Evolutionary conservation across 2,113 vertebrate species (phyloP).

Genomic region (Microtus richardsoni): DNA sequence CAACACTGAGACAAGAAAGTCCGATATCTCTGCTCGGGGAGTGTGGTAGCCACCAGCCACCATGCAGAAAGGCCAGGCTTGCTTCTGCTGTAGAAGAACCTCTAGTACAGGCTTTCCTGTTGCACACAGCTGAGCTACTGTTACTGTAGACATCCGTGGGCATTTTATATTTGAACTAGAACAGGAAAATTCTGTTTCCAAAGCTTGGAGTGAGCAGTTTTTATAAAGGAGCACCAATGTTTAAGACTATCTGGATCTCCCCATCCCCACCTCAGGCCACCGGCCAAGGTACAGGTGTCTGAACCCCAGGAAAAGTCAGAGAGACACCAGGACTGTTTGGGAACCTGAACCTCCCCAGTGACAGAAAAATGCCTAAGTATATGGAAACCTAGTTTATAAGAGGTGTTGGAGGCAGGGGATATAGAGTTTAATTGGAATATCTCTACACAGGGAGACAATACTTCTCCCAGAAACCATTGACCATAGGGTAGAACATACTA

Average conservation of each 20-base stretch:
- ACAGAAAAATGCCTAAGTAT: neutral
- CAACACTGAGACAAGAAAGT: neutral
- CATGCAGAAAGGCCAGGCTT: no score
- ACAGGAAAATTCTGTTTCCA: neutral
- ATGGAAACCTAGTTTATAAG: neutral
- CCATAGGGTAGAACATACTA: neutral
- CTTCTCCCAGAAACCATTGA: neutral
- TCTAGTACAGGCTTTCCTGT: neutral
- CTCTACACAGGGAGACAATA: neutral
- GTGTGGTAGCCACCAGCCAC: neutral
- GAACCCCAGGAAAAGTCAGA: neutral
- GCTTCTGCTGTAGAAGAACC: rapidly evolving
- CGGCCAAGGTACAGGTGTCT: neutral
- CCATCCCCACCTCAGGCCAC: neutral
- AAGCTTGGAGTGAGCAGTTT: neutral
- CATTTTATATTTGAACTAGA: neutral
- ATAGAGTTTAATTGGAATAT: neutral
- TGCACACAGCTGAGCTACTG: neutral
- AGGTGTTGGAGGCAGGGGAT: neutral
- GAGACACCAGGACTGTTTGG: neutral
- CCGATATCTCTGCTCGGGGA: neutral
- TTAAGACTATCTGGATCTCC: neutral
- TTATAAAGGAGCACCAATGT: neutral
- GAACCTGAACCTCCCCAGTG: neutral
- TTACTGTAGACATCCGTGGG: neutral